Evolutionary conservation across 1,140 invertebrate genomes (phyloP).

Genomic region (Drosophila malerkotliana): DNA sequence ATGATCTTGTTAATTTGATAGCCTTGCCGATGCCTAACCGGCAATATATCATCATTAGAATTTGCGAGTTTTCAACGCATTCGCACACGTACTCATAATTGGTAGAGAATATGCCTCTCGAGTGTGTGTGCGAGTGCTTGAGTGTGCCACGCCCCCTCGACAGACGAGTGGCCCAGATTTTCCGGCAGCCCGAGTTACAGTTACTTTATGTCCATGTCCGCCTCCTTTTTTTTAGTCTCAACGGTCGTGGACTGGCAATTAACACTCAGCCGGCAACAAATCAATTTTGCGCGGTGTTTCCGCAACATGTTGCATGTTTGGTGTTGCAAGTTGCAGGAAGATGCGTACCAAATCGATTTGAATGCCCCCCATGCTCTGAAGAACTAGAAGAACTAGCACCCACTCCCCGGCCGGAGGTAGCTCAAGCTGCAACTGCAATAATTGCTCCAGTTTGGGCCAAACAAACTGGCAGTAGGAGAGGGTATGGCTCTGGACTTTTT

Average conservation of each 20-base stretch:
- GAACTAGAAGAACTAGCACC: constrained; percentile 19
- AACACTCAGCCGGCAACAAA: constrained; percentile 80
- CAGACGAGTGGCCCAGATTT: constrained; percentile 36
- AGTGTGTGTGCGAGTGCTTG: constrained; percentile 1
- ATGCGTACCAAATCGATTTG: constrained; percentile 80
- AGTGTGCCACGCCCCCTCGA: constrained; percentile 11
- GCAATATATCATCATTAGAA: constrained; percentile 79
- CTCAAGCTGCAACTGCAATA: constrained; percentile 26
- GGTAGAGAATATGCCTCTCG: constrained; percentile 7
- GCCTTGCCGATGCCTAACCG: constrained; percentile 43
- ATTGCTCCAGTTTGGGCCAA: constrained; percentile 52
- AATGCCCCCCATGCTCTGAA: constrained; percentile 27
- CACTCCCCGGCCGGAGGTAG: not conserved
- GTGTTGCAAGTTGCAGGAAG: constrained; percentile 73
- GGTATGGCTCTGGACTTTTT: constrained; percentile 10
- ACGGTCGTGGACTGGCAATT: constrained; percentile 70
- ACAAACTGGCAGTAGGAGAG: constrained; percentile 44
- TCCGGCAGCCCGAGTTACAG: constrained; percentile 34
- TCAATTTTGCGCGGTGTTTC: constrained; percentile 74
- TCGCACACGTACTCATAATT: constrained; percentile 68
- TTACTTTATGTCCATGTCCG: constrained; percentile 36
- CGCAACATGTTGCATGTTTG: constrained; percentile 41
- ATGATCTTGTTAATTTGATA: constrained; percentile 82
- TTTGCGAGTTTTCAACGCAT: constrained; percentile 79
- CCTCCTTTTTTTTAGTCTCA: constrained; percentile 25